A percentile compares a stretch with the other conserved stretches of the same genome.
Conservation (phyloP, 2,888 invertebrate genomes). For the Hyles lineata region DNA sequence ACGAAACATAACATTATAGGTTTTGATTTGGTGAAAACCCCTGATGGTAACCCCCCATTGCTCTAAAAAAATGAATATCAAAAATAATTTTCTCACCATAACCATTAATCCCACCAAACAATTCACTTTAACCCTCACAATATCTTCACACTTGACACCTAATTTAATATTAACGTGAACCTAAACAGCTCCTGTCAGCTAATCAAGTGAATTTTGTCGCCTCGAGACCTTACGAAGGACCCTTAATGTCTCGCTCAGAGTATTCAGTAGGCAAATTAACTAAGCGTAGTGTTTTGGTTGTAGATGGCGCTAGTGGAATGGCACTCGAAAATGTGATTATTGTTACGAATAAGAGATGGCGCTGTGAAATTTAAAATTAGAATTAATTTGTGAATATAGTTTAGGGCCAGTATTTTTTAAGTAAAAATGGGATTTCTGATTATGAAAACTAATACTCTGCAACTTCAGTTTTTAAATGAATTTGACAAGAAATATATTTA, state of each 20-base stretch:
- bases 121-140: not conserved
- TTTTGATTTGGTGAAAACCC: not conserved
- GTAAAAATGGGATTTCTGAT: not conserved
- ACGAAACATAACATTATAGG: not conserved
- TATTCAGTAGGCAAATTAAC: not conserved
- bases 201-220: slow-evolving; percentile 45
- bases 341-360: not conserved
- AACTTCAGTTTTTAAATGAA: too few species aligned
- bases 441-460: too few species aligned
- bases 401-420: too few species aligned
- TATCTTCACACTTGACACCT: slow-evolving; percentile 32
- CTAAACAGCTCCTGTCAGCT: slow-evolving; percentile 38
- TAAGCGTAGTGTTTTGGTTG: not conserved
- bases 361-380: not conserved
- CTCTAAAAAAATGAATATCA: not conserved
- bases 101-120: not conserved
- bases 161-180: slow-evolving; percentile 36
- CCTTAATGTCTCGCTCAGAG: slow-evolving; percentile 28
- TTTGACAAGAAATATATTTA: too few species aligned
- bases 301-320: not conserved
- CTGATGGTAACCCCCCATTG: not conserved
- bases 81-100: not conserved
- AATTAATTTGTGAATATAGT: not conserved
- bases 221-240: slow-evolving; percentile 27
- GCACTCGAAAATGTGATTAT: not conserved